phyloP scores from a whole-genome alignment of 2,797 vertebrate genomes.

The Muscicapa comitata region DNA sequence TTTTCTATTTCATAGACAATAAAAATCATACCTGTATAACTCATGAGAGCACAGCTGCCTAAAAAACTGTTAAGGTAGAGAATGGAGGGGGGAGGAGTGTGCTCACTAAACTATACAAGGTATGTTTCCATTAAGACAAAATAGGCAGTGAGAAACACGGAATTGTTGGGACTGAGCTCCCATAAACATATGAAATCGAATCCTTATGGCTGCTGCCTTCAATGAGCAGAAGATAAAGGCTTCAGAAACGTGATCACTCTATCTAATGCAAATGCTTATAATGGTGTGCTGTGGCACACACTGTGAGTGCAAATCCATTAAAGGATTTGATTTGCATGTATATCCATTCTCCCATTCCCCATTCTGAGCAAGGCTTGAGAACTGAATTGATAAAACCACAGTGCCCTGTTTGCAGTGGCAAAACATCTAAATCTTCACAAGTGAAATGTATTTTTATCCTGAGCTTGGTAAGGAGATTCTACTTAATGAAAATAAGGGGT shows the following conservation, averaged over 20 bases:
- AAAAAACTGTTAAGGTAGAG: not conserved
- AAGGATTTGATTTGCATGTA: slow-evolving; percentile 26
- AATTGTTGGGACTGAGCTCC: not conserved
- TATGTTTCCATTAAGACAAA: slow-evolving; percentile 8
- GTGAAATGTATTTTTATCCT: not conserved
- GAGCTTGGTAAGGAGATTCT: not conserved
- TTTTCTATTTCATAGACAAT: not conserved
- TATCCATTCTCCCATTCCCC: not conserved
- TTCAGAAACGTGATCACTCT: slow-evolving; percentile 42
- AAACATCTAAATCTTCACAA: not conserved
- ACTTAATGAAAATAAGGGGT: not conserved
- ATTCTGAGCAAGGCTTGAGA: not conserved
- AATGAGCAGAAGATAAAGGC: not conserved
- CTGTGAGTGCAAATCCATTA: slow-evolving; percentile 51
- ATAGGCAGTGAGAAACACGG: not conserved
- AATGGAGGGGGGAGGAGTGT: not conserved
- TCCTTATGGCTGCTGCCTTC: not conserved
- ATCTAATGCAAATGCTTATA: slow-evolving; percentile 30
- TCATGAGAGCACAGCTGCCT: not conserved
- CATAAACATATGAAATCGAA: slow-evolving; percentile 32
- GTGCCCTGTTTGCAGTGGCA: not conserved
- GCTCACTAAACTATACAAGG: not conserved
- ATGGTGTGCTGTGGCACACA: not conserved
- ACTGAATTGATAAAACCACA: not conserved
- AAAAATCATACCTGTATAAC: not conserved